These are phyloP conservation scores for Amaurobius ferox DNA, from an alignment of 2,888 invertebrate genomes.

Conservation along the genomic window DNA sequence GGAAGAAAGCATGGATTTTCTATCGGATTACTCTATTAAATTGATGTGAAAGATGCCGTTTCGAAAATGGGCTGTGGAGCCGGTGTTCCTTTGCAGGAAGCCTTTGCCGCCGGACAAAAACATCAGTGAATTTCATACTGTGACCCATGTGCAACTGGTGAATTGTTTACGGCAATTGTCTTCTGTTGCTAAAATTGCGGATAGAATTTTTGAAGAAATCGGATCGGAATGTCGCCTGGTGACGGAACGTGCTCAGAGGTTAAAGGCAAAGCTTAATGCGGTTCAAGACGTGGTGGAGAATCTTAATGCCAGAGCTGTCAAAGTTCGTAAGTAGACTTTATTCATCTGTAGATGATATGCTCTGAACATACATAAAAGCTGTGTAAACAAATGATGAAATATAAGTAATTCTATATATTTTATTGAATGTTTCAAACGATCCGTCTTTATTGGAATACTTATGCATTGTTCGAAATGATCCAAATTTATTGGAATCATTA, in stretches of 20 bases:
- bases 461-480: too few species aligned
- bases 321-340: conserved; percentile 92
- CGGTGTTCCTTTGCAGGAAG: conserved; percentile 86
- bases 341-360: neutral
- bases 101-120: conserved; percentile 78
- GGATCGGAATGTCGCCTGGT: conserved; percentile 86
- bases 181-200: conserved; percentile 87
- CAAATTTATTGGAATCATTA: too few species aligned
- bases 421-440: too few species aligned
- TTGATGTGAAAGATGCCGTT: conserved; percentile 84
- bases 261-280: conserved; percentile 84
- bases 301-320: conserved; percentile 91
- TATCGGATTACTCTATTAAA: neutral
- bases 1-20: neutral
- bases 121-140: conserved; percentile 89
- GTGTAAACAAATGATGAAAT: too few species aligned
- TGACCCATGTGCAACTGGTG: conserved; percentile 90
- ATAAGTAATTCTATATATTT: too few species aligned
- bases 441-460: too few species aligned
- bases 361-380: too few species aligned
- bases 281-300: conserved; percentile 85
- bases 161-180: conserved; percentile 90
- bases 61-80: conserved; percentile 89
- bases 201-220: conserved; percentile 90
- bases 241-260: conserved; percentile 84